Conservation (phyloP, 1,140 invertebrate species). For the Drosophila oshimai region DNA sequence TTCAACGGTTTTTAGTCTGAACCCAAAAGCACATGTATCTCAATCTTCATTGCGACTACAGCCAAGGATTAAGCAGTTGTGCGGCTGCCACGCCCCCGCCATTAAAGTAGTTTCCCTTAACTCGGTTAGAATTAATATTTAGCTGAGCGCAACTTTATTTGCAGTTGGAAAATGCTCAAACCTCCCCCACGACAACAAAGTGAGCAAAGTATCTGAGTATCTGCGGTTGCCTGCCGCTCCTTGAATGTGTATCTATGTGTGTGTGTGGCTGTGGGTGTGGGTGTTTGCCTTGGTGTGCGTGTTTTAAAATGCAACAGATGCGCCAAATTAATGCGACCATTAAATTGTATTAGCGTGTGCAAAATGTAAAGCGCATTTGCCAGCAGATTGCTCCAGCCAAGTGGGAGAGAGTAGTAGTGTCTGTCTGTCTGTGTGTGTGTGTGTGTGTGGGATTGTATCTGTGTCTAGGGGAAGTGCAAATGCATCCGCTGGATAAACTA, state of each 20-base stretch:
- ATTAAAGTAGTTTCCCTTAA: constrained; percentile 51
- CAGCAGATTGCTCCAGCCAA: constrained; percentile 52
- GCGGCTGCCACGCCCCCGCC: constrained; percentile 34
- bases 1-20: neutral
- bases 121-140: constrained; percentile 70
- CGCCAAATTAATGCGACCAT: constrained; percentile 80
- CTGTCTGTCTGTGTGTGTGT: neutral
- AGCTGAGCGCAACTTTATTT: constrained; percentile 72
- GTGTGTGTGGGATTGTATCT: constrained; percentile 2
- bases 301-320: constrained; percentile 81
- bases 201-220: constrained; percentile 48
- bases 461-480: constrained; percentile 35
- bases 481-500: constrained; percentile 43
- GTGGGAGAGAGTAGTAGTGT: constrained; percentile 12
- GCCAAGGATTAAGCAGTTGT: constrained; percentile 12
- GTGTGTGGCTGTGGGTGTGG: neutral
- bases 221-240: constrained; percentile 32
- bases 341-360: constrained; percentile 81
- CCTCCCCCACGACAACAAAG: constrained; percentile 36
- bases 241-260: neutral
- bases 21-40: constrained; percentile 19
- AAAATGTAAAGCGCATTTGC: constrained; percentile 77
- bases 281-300: constrained; percentile 32
- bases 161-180: constrained; percentile 57
- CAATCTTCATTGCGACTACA: constrained; percentile 31